Base-by-base conservation (phyloP, 1,140 invertebrate species). In the Calycopis cecrops region DNA sequence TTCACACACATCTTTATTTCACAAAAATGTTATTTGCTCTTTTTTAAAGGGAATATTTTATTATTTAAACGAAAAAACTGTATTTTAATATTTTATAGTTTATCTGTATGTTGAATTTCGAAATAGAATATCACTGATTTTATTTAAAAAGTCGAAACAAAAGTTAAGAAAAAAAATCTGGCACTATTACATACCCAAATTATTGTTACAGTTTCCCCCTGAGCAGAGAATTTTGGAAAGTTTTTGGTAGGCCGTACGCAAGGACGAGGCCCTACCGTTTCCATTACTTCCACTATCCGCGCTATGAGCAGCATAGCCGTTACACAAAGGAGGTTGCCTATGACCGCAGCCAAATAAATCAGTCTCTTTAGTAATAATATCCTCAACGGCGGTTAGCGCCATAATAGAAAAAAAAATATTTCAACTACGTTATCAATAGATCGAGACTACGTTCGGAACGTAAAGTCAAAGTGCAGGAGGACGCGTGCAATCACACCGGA, bases 401-500 rank as follows among this genome's bases (percentile, higher is more conserved):
- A 65, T 65, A 7, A 38, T 48, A 33, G 37, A 48, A 54, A 16
- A 33, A 12, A 44, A 17, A 16, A 14, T 12, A 28, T 14, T 16
- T 9, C 33, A 4, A 33, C 21, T 28, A 2, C 21, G 21, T 28
- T 28, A 3, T 28, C 21, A 28, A 28, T 28, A 28, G 21, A 9
- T 9, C 40, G 9, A 4, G 9, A 44, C 40, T 17, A 8, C 12
- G 38, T 14, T 14, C 40, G 8, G 12, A 14, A 16, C 40, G 40
- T 9, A 21, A 12, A 16, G 3, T 8, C 35, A 18, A 17, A 38
- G 11, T 11, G 16, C 28, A 47, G 50, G 11, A 35, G 17, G 40
- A 52, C 50, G 63, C 69, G 71, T 71, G 59, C 60, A 65, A 53
- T 59, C 59, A 35, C 49, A 67, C 63, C 67, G 73, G 73, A 76